Evolutionary conservation across 2,797 vertebrate species (phyloP).

Genomic region (Champsocephalus esox): DNA sequence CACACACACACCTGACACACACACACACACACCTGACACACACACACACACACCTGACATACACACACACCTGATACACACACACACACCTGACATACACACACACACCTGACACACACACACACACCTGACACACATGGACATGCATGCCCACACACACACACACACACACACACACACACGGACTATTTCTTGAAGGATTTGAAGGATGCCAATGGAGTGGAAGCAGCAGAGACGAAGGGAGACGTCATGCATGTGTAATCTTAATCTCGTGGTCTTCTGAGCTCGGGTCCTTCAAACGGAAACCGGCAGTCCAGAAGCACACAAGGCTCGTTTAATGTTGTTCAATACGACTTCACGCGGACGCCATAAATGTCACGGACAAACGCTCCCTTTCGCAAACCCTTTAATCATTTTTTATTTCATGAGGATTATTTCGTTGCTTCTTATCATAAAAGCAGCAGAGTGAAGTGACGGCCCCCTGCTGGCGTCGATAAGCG

Average conservation of each 20-base stretch:
- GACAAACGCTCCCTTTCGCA: slow-evolving; percentile 47
- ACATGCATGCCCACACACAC: too few relatives aligned
- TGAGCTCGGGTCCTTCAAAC: slow-evolving; percentile 71
- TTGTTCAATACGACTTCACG: slow-evolving; percentile 61
- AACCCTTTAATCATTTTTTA: slow-evolving; percentile 70
- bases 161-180: not conserved
- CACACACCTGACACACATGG: not conserved
- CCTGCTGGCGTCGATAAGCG: slow-evolving; percentile 61
- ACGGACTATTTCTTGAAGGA: not conserved
- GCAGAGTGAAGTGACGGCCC: slow-evolving; percentile 56
- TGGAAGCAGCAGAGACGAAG: slow-evolving; percentile 27
- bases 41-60: too few relatives aligned
- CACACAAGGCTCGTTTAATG: slow-evolving; percentile 58
- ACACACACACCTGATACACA: too few relatives aligned
- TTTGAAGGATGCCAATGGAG: not conserved
- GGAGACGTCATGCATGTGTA: slow-evolving; percentile 71
- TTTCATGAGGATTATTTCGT: slow-evolving; percentile 71
- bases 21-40: too few relatives aligned
- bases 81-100: too few relatives aligned
- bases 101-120: too few relatives aligned
- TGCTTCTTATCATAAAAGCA: slow-evolving; percentile 63
- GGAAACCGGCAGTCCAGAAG: slow-evolving; percentile 43
- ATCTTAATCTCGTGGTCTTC: slow-evolving; percentile 70
- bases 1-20: too few relatives aligned
- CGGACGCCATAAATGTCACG: slow-evolving; percentile 63